These are phyloP conservation scores for Columba guinea DNA, from an alignment of 2,797 vertebrate genomes.

Conservation along the genomic window DNA sequence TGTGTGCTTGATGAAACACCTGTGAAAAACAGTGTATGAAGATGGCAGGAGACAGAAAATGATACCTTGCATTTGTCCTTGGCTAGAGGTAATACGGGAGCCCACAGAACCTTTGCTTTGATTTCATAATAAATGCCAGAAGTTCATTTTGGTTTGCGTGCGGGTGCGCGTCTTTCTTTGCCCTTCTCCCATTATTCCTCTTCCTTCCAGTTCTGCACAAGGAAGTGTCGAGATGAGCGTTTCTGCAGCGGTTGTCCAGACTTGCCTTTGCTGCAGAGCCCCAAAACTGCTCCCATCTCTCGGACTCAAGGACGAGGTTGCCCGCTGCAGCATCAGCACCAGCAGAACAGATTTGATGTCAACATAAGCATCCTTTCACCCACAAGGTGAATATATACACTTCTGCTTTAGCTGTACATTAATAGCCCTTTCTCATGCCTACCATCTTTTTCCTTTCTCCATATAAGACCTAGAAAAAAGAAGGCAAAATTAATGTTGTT, in stretches of 20 bases:
- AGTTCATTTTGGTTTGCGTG: neutral
- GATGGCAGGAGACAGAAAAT: neutral
- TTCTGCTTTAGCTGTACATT: neutral
- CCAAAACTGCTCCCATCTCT: neutral
- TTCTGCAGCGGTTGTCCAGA: neutral
- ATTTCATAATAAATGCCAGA: neutral
- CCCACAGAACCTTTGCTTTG: neutral
- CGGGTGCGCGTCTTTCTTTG: neutral
- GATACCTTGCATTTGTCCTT: neutral
- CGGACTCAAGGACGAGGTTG: neutral
- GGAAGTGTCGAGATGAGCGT: neutral
- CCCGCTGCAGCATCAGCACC: neutral
- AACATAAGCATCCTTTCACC: neutral
- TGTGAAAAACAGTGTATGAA: neutral
- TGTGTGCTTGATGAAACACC: neutral
- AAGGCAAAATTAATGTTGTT: neutral
- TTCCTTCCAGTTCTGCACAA: neutral
- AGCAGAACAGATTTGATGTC: accelerated
- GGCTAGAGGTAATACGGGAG: neutral
- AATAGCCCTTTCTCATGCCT: neutral
- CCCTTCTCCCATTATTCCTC: neutral
- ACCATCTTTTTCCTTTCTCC: neutral
- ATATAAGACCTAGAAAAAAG: neutral
- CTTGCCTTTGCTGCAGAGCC: neutral
- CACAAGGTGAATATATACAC: accelerated